Conservation (phyloP, 1,140 invertebrate genomes). For the Planococcus citri region DNA sequence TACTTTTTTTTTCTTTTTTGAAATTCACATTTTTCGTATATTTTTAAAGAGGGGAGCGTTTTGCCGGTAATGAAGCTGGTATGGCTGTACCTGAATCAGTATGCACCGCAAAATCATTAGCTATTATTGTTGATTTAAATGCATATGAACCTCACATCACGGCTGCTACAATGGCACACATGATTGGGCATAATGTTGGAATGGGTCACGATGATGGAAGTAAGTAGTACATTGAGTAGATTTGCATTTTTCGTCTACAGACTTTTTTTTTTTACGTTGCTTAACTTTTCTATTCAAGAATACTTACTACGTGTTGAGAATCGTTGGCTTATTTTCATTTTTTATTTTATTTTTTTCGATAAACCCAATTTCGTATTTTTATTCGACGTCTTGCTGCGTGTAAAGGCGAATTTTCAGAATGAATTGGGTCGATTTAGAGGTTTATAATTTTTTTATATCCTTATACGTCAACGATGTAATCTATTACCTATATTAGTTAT, state of each 20-base stretch:
- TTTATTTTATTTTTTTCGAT: no score
- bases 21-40: slow-evolving; percentile 14
- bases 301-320: neutral
- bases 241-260: no score
- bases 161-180: slow-evolving; percentile 86
- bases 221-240: slow-evolving; percentile 36
- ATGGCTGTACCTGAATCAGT: slow-evolving; percentile 83
- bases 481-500: no score
- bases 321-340: no score
- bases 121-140: slow-evolving; percentile 82
- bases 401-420: no score
- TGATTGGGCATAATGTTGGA: slow-evolving; percentile 94
- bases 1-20: neutral
- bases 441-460: no score
- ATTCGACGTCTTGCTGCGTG: no score
- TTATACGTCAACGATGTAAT: no score
- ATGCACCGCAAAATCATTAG: slow-evolving; percentile 78
- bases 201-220: slow-evolving; percentile 84
- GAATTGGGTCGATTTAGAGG: no score
- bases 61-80: slow-evolving; percentile 72
- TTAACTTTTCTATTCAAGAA: neutral
- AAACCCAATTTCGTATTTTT: no score
- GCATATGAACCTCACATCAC: slow-evolving; percentile 86
- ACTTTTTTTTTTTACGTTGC: neutral
- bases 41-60: slow-evolving; percentile 60